Base-by-base conservation (phyloP, 2,797 vertebrate genomes). In the Phoebastria nigripes region DNA sequence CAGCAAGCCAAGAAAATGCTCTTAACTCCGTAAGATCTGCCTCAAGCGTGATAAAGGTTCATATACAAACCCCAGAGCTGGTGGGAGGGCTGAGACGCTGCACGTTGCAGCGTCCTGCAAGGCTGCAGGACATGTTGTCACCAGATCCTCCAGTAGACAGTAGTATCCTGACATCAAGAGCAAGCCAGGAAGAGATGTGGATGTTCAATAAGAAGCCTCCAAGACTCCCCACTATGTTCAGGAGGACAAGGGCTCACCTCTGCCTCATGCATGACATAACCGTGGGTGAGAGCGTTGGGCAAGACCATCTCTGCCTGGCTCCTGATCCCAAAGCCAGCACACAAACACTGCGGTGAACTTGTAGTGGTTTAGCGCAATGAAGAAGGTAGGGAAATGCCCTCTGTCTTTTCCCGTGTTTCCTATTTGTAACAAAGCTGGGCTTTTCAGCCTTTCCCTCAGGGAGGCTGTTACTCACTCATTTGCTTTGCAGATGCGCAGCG, bases 1-100 rank as follows among this genome's bases (percentile, higher is more conserved):
- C 66, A 61, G 83, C 71, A 58, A 90, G 92, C 92, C 94, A 89
- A 87, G 90, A 94, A 96, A 95, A 90, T 7, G 51, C 78, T 92
- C 95, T 77, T 89, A 89, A 73, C 86, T 89, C 86, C 5, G 1
- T 63, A 52, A 93, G 80, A 89, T 82, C 94, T 87, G 87, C 92
- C 69, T 96, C 2, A 7, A 82, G 78, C 7, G 0, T 89, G 84
- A 93, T 67, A 25, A 84, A 77, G 59, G 47, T 62, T 70, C 26
- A 4, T 62, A 7, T 9, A 11, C 9, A 5, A 26, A 44, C 51
- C 44, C 63, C 17, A 3, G 73, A 44, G 78, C 55, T 26, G 59
- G 71, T 65, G 86, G 59, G n/a, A 69, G 54, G 84, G 70, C 55
- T 52, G 73, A 67, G 25, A 3, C 66, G 71, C 65, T 63, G 59